These are phyloP conservation scores for Mesorhabditis sp. DNA, from an alignment of 2,888 invertebrate genomes.

Conservation along the genomic window DNA sequence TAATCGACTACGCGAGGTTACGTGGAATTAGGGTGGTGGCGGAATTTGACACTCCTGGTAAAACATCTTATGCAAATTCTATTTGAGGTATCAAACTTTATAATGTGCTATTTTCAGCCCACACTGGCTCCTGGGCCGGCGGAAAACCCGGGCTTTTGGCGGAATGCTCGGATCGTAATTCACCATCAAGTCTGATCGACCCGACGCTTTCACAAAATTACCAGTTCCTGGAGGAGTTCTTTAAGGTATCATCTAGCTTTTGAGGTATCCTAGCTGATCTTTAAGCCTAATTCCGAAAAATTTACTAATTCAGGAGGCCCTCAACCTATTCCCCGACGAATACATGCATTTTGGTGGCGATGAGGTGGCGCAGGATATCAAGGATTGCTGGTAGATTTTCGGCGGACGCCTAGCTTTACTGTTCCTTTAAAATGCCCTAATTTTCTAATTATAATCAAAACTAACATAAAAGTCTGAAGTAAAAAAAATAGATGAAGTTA, in stretches of 20 bases:
- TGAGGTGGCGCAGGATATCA: slow-evolving; percentile 67
- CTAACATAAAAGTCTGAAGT: no score
- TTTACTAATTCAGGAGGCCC: slow-evolving; percentile 64
- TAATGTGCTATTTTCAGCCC: slow-evolving; percentile 77
- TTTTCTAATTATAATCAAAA: slow-evolving; percentile 66
- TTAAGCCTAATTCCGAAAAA: not conserved
- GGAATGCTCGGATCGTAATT: slow-evolving; percentile 57
- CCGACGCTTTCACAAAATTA: slow-evolving; percentile 71
- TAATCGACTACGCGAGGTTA: slow-evolving; percentile 75
- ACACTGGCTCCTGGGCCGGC: slow-evolving; percentile 81
- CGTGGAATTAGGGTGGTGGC: slow-evolving; percentile 81
- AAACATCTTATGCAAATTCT: slow-evolving; percentile 64
- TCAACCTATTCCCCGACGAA: slow-evolving; percentile 73
- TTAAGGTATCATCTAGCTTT: slow-evolving; percentile 56
- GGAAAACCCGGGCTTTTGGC: slow-evolving; percentile 72
- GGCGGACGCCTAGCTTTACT: no score
- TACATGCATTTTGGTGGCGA: slow-evolving; percentile 86
- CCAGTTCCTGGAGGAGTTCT: slow-evolving; percentile 69
- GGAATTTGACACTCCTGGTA: slow-evolving; percentile 74
- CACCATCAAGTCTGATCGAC: slow-evolving; percentile 75
- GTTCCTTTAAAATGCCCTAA: slow-evolving; percentile 64
- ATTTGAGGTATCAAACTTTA: no score
- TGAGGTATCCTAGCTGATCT: not conserved
- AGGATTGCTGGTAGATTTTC: slow-evolving; percentile 62
- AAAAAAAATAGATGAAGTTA: no score